These are phyloP conservation scores for Peromyscus aztecus DNA, from an alignment of 2,797 vertebrate species.

Conservation along the genomic window DNA sequence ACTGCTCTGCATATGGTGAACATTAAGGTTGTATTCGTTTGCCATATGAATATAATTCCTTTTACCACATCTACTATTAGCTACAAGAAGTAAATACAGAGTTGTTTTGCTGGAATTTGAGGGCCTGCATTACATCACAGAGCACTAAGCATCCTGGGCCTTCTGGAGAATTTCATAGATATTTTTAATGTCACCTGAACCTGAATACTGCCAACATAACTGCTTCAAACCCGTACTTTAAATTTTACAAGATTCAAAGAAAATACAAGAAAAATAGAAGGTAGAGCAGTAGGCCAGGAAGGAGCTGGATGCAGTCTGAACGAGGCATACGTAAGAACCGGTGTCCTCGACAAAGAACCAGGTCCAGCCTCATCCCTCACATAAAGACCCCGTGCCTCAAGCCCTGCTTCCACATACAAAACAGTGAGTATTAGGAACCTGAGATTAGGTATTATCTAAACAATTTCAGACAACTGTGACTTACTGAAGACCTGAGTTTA, in stretches of 20 bases:
- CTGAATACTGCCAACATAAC: constrained; percentile 72
- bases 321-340: neutral
- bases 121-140: constrained; percentile 84
- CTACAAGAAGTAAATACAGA: constrained; percentile 88
- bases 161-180: constrained; percentile 85
- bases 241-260: constrained; percentile 55
- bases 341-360: neutral
- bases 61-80: constrained; percentile 86
- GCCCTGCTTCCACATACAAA: neutral
- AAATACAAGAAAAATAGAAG: neutral
- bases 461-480: neutral
- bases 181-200: constrained; percentile 81
- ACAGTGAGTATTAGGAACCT: neutral
- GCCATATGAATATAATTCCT: constrained; percentile 92
- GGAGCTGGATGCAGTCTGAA: neutral
- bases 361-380: neutral
- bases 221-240: constrained; percentile 63
- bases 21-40: constrained; percentile 91
- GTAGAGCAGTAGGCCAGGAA: neutral
- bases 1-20: constrained; percentile 87
- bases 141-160: constrained; percentile 84
- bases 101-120: constrained; percentile 87
- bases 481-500: constrained; percentile 9
- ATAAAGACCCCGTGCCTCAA: neutral
- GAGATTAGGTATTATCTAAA: neutral